Percentiles rank a stretch among this genome's conserved stretches.
phyloP scores from a whole-genome alignment of 1,140 invertebrate species.

The Pseudomyrmex pallidus region DNA sequence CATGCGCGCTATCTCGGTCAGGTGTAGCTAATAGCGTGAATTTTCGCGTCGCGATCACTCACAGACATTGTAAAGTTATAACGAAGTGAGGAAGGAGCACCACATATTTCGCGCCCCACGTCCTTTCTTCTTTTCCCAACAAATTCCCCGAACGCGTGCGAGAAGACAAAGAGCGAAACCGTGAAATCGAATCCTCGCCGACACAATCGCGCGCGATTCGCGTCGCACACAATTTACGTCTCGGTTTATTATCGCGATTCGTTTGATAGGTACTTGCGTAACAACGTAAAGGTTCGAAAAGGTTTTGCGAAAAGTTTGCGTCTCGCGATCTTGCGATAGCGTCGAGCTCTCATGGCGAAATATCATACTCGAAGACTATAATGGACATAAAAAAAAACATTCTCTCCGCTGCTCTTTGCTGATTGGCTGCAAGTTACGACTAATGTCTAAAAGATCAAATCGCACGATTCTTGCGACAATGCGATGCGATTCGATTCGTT shows the following conservation, averaged over 20 bases:
- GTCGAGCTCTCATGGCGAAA: too few species aligned
- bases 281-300: neutral
- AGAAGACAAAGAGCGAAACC: neutral
- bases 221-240: neutral
- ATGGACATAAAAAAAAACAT: too few species aligned
- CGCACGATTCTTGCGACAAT: too few species aligned
- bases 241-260: constrained; percentile 34
- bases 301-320: too few species aligned
- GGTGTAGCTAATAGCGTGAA: neutral
- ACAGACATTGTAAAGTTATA: neutral
- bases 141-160: neutral
- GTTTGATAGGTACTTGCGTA: constrained; percentile 16
- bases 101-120: neutral
- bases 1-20: neutral
- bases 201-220: neutral
- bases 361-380: too few species aligned
- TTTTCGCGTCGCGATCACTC: neutral
- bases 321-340: too few species aligned
- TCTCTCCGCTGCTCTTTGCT: too few species aligned
- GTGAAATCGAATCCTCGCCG: neutral
- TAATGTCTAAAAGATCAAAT: too few species aligned
- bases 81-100: too few species aligned
- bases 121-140: neutral
- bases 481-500: too few species aligned
- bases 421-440: too few species aligned